Conservation (phyloP, 2,888 invertebrate genomes). For the Zaprionus obscuricornis region DNA sequence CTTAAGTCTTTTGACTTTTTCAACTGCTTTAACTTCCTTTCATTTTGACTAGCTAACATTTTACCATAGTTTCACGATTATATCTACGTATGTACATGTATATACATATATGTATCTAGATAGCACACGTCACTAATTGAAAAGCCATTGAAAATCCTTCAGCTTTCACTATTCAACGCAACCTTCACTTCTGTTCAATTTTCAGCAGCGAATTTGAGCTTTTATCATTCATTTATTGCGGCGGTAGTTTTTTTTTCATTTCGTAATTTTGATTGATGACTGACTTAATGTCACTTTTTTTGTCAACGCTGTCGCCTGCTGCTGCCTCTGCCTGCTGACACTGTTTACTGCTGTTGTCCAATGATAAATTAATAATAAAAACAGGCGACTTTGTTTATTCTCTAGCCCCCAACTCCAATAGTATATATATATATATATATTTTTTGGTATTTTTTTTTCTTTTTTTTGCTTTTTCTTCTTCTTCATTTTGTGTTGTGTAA, state of each 20-base stretch:
- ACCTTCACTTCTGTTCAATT: slow-evolving; percentile 8
- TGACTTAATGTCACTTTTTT: slow-evolving; percentile 75
- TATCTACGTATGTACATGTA: too few relatives aligned
- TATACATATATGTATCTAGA: too few relatives aligned
- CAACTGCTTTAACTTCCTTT: too few relatives aligned
- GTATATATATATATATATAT: too few relatives aligned
- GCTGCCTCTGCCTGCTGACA: too few relatives aligned
- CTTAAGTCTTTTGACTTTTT: too few relatives aligned
- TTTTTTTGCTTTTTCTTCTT: slow-evolving; percentile 26
- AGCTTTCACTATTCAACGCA: slow-evolving; percentile 10
- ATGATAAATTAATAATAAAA: slow-evolving; percentile 80
- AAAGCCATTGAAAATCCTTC: slow-evolving; percentile 37
- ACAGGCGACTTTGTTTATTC: slow-evolving; percentile 54
- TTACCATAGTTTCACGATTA: too few relatives aligned
- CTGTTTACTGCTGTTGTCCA: slow-evolving; percentile 46
- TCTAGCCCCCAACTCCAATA: slow-evolving; percentile 13
- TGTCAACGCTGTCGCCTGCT: slow-evolving; percentile 16
- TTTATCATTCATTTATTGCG: slow-evolving; percentile 80
- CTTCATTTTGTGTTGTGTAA: slow-evolving; percentile 40
- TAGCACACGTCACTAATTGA: slow-evolving; percentile 15
- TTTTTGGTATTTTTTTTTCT: too few relatives aligned
- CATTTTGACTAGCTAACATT: too few relatives aligned
- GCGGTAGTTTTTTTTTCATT: slow-evolving; percentile 64
- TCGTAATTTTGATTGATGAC: slow-evolving; percentile 83
- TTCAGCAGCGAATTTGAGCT: slow-evolving; percentile 72